Base-by-base conservation (phyloP, 2,888 invertebrate genomes). In the Danaus chrysippus region DNA sequence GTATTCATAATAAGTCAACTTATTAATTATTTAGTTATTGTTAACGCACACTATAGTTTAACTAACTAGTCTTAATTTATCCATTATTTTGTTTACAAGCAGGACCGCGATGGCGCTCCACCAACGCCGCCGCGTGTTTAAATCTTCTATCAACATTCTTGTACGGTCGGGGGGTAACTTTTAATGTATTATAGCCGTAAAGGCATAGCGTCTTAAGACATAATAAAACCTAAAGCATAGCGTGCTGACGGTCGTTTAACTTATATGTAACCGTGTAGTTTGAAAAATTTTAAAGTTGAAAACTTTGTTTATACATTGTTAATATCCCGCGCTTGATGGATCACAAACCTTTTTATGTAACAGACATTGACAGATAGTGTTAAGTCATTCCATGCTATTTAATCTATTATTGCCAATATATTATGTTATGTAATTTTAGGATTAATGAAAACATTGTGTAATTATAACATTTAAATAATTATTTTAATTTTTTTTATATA, bases 71-170 rank as follows among this genome's bases (percentile, higher is more conserved):
- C 23, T 3, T 34, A 34, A 34, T 34, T 17, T 17, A 17, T 2
- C 0, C 10, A 17, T 17, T 17, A 5, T 10, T 49, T 10, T 59
- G 8, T 52, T 10, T 13, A 15, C 49, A 11, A 19, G 13, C 78
- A 91, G 91, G 91, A 90, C 66, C 86, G 82, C 64, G 91, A 90
- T 65, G 90, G 88, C 44, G 87, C 90, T 34, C 91, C 91, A 2
- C 91, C 91, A 1, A 86, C 88, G 42, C 90, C 91, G 6, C 91
- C 91, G 63, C 83, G 89, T 79, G 85, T 79, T 77, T 90, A 90
- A 34, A 83, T 67, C 56, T n/a, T 56, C 49, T 61, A 59, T 59
- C 56, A 44, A 62, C 54, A 54, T 63, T 67, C 63, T 68, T 68
- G 63, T 55, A 56, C 66, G 63, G 67, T 65, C 68, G 62, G 59